phyloP scores from a whole-genome alignment of 2,888 invertebrate genomes.

The Caenorhabditis sp. region DNA sequence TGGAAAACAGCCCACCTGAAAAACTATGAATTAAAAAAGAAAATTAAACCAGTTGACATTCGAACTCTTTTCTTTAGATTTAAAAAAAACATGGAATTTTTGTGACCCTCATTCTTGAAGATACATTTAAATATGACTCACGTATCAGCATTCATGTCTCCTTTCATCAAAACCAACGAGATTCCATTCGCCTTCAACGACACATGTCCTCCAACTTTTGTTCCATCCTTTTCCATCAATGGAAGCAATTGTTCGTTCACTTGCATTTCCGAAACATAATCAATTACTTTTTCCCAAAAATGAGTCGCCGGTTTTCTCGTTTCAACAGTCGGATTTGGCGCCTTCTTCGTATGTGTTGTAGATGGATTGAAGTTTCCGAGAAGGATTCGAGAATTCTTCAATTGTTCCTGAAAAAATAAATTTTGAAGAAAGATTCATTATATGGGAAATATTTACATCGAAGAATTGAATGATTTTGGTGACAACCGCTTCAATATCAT shows the following conservation, averaged over 20 bases:
- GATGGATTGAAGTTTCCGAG: conserved; percentile 42
- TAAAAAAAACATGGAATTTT: not conserved
- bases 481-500: conserved; percentile 94
- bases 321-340: not conserved
- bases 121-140: too few relatives aligned
- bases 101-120: too few relatives aligned
- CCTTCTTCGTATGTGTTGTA: conserved; percentile 17
- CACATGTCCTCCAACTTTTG: conserved; percentile 57
- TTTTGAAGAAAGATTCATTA: not conserved
- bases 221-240: conserved; percentile 38
- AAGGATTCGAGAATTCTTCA: conserved; percentile 55
- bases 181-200: conserved; percentile 58
- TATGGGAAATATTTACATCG: conserved; percentile 75
- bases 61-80: too few relatives aligned
- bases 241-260: conserved; percentile 36
- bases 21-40: not conserved
- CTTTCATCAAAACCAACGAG: conserved; percentile 65
- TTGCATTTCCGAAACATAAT: conserved; percentile 48
- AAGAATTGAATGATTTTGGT: conserved; percentile 96
- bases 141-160: conserved; percentile 65
- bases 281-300: conserved; percentile 50
- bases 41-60: too few relatives aligned
- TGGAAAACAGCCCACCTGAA: conserved; percentile 66
- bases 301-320: conserved; percentile 27
- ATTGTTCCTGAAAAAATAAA: conserved; percentile 58